These are phyloP conservation scores for Lepus europaeus DNA, from an alignment of 2,113 vertebrate species.

Conservation along the genomic window DNA sequence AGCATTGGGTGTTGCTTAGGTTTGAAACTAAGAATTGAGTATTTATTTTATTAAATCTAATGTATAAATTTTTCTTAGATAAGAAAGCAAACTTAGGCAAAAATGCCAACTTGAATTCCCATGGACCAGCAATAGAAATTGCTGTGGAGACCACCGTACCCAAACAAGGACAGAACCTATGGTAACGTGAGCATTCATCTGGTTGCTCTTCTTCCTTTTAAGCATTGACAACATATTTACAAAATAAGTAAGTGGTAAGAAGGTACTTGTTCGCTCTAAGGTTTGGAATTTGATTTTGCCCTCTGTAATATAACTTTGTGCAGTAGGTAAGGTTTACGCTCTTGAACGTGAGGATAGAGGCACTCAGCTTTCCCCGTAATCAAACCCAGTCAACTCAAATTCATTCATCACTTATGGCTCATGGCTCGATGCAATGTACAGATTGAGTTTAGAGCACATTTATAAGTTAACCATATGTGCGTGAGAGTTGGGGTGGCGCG, in stretches of 20 bases:
- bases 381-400: neutral
- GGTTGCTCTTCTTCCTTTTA: conserved; percentile 43
- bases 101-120: conserved; percentile 87
- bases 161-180: conserved; percentile 98
- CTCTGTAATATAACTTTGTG: neutral
- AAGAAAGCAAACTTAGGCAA: conserved; percentile 88
- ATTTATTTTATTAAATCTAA: conserved; percentile 33
- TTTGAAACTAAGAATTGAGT: conserved; percentile 45
- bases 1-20: neutral
- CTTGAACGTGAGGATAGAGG: conserved; percentile 5
- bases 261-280: conserved; percentile 41
- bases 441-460: neutral
- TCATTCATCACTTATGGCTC: neutral
- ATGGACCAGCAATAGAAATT: conserved; percentile 85
- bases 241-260: neutral
- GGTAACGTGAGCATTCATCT: conserved; percentile 86
- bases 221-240: neutral
- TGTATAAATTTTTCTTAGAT: conserved; percentile 82
- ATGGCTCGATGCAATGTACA: neutral
- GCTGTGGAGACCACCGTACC: conserved; percentile 94
- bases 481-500: neutral
- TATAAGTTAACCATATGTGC: neutral
- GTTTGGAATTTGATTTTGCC: neutral
- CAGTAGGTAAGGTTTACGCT: neutral
- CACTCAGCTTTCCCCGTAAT: conserved; percentile 35